Base-by-base conservation (phyloP, 2,797 vertebrate genomes). In the Alfaro cultratus region DNA sequence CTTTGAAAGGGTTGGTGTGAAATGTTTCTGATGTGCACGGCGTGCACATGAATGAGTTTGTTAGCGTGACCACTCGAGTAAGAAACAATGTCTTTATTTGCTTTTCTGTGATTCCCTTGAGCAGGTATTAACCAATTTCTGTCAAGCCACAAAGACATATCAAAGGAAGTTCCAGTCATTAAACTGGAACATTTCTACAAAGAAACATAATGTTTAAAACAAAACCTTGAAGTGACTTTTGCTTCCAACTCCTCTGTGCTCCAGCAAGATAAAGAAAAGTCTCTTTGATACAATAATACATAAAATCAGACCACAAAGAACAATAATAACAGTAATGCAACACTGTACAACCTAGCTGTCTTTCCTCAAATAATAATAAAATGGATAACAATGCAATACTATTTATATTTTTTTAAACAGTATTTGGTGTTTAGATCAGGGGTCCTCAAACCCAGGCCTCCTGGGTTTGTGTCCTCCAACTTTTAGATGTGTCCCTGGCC, bases 81-180 rank as follows among this genome's bases (percentile, higher is more conserved):
- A 80, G 83, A 80, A 78, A 5, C 95, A 96, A 94, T 96, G 95
- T 96, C 97, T 97, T 97, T 97, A 97, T 97, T 97, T 96, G 96
- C 96, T 96, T 96, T 96, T 95, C 95, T 94, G 94, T 96, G 96
- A 97, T 97, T 97, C 97, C 98, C 95, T 97, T 97, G 96, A 97
- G 95, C 96, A 97, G 96, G 96, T 97, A 98, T 99, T 97, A 98
- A 97, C 96, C 97, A 98, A 97, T 97, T 97, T 53, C 51, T 96
- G 96, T 77, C 10, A 96, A 96, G 96, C 96, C 96, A 97, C 96
- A 97, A 97, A 96, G 95, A 95, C 95, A 97, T 97, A 97, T 97
- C 97, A 97, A 97, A 95, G 97, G 93, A 96, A 96, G 93, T 96
- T 80, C 94, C 95, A 96, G 96, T 96, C 96, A 97, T 97, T 97